Conservation (phyloP, 2,888 invertebrate species). For the Slavum lentiscoides region DNA sequence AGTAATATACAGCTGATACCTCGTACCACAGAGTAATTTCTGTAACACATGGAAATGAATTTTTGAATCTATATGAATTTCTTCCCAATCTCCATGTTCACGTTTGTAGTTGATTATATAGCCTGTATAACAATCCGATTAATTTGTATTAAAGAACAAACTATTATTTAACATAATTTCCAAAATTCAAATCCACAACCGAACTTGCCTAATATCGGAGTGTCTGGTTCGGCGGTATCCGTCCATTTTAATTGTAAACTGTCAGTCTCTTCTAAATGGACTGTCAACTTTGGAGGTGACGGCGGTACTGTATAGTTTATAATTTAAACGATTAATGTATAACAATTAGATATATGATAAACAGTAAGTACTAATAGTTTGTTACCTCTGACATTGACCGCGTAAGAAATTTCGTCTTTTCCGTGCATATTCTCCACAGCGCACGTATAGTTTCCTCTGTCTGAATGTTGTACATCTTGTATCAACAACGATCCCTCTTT, state of each 20-base stretch:
- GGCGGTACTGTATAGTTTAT: constrained; percentile 71
- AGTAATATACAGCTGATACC: constrained; percentile 85
- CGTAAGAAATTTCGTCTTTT: constrained; percentile 79
- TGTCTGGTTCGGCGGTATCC: constrained; percentile 80
- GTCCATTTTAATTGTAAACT: constrained; percentile 81
- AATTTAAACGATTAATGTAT: background rate
- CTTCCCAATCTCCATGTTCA: constrained; percentile 90
- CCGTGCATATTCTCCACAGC: constrained; percentile 82
- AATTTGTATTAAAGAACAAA: no score
- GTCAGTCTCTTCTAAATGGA: constrained; percentile 81
- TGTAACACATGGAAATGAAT: constrained; percentile 74
- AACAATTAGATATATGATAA: background rate
- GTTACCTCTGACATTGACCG: constrained; percentile 66
- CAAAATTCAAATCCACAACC: no score
- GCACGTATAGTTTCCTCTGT: constrained; percentile 90
- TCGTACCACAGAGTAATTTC: constrained; percentile 84
- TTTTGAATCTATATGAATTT: constrained; percentile 81
- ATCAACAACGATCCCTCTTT: constrained; percentile 74
- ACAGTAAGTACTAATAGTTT: no score
- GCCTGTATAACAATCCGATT: constrained; percentile 62
- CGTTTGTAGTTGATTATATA: constrained; percentile 89
- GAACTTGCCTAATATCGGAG: constrained; percentile 68
- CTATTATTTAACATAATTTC: no score
- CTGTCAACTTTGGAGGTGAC: constrained; percentile 78
- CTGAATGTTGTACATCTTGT: constrained; percentile 76